These are phyloP conservation scores for Ophion costatus DNA, from an alignment of 2,888 invertebrate genomes.

Conservation along the genomic window DNA sequence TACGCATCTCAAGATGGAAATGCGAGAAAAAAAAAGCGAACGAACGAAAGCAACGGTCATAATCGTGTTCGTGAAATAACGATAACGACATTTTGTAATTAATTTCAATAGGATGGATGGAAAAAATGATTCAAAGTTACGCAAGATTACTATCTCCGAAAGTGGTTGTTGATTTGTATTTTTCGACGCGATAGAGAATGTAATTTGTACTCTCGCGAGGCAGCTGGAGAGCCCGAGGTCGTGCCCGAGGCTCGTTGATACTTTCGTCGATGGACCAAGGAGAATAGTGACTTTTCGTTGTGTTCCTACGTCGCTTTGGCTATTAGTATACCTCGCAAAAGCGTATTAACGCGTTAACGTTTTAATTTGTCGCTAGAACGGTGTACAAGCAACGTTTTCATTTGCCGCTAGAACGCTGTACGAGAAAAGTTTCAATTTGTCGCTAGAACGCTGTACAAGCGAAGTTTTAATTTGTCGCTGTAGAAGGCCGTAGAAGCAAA, in stretches of 20 bases:
- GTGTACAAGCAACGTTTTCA: constrained; percentile 1
- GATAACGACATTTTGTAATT: neutral
- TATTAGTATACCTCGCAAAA: constrained; percentile 8
- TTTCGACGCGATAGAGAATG: neutral
- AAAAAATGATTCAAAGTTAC: constrained; percentile 3
- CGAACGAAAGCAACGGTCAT: too few relatives aligned
- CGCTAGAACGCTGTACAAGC: neutral
- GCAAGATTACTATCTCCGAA: neutral
- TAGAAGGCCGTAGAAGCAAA: neutral
- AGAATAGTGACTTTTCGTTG: constrained; percentile 25
- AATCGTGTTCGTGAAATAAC: too few relatives aligned
- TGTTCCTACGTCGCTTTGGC: constrained; percentile 27
- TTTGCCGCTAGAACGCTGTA: constrained; percentile 8
- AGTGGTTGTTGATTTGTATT: neutral
- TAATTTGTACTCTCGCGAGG: constrained; percentile 37
- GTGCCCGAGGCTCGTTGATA: constrained; percentile 17
- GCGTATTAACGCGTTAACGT: constrained; percentile 31
- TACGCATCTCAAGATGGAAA: too few relatives aligned
- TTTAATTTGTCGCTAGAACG: constrained; percentile 21
- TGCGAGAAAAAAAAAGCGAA: too few relatives aligned
- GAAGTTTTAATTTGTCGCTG: constrained; percentile 21
- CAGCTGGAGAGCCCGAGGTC: neutral
- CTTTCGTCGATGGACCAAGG: constrained; percentile 46
- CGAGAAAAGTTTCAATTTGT: constrained; percentile 13
- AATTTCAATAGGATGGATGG: neutral